Evolutionary conservation across 2,797 vertebrate species (phyloP), one percentile per base, ranked within the genome.

Genomic region (Buphagus erythrorhynchus): DNA sequence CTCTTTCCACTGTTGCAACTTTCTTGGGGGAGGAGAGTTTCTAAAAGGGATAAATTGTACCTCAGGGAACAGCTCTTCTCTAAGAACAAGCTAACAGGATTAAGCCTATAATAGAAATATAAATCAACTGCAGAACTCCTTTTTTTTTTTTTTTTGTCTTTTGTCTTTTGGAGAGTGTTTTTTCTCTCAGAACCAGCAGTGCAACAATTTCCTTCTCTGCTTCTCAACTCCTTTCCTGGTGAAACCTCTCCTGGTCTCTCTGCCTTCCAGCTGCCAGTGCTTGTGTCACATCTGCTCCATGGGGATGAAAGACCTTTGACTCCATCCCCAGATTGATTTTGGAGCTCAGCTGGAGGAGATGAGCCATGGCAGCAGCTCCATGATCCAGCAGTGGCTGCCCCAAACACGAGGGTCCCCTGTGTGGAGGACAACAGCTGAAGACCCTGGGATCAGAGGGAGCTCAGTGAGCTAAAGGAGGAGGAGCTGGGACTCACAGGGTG

Each of bases 41-140:
- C 95, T 89, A 94, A 89, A 96, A 95, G 43, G 67, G 76, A 92
- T 77, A 91, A 93, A 94, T 93, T 7, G 43, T 55, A 87, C 94
- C 89, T 94, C 78, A 66, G 92, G 84, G 92, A 97, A 18, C 35
- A 62, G 85, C 61, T 94, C 77, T 96, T 94, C 89, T 89, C 84
- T 77, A 95, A 79, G 91, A 94, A 80, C n/a, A 79, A 91, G 65
- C 43, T 93, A 92, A 80, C 65, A 86, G 95, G 94, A 96, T 89
- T 89, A 94, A 94, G 89, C 89, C 65, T 54, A 58, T 92, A 96
- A 91, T 88, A 94, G 87, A 88, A 95, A 93, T 74, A 94, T 80
- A 95, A 96, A 94, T 91, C 88, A 94, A 72, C 57, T 1, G 0
- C 69, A 86, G 66, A 78, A 36, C 3, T 22, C 16, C 28, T 38